phyloP scores from a whole-genome alignment of 2,888 invertebrate species.

The Dynastes tityus region DNA sequence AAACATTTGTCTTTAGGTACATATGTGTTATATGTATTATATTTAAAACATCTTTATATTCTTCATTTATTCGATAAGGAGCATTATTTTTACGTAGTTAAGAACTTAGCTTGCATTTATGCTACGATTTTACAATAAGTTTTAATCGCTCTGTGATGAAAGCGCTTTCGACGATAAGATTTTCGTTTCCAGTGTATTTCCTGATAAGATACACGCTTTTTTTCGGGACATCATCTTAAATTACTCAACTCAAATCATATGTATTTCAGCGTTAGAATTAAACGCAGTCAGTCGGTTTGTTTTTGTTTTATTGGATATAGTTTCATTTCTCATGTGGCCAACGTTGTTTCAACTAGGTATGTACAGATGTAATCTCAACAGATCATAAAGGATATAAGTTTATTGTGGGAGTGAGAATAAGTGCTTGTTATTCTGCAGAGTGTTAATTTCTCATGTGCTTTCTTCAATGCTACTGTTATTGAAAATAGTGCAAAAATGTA shows the following conservation, averaged over 20 bases:
- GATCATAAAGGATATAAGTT: neutral
- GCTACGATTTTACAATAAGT: conserved; percentile 4
- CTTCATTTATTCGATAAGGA: too few species aligned
- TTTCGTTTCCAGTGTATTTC: conserved; percentile 22
- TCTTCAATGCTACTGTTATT: too few species aligned
- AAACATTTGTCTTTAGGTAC: too few species aligned
- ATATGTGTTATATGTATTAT: too few species aligned
- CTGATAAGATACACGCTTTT: conserved; percentile 28
- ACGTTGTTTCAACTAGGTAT: conserved; percentile 9
- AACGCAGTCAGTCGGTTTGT: neutral
- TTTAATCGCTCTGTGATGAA: conserved; percentile 19
- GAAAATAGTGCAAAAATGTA: too few species aligned
- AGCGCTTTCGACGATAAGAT: conserved; percentile 21
- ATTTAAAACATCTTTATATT: too few species aligned
- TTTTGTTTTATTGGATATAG: neutral
- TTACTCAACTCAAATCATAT: conserved; percentile 17
- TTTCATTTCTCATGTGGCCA: neutral
- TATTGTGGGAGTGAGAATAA: too few species aligned
- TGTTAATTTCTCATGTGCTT: too few species aligned
- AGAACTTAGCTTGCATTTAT: neutral
- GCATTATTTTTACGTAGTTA: too few species aligned
- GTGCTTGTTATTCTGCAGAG: too few species aligned
- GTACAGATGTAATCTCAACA: neutral
- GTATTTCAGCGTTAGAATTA: neutral
- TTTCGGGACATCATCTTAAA: conserved; percentile 1